phyloP scores from a whole-genome alignment of 2,797 vertebrate species.

The Oreochromis mossambicus region DNA sequence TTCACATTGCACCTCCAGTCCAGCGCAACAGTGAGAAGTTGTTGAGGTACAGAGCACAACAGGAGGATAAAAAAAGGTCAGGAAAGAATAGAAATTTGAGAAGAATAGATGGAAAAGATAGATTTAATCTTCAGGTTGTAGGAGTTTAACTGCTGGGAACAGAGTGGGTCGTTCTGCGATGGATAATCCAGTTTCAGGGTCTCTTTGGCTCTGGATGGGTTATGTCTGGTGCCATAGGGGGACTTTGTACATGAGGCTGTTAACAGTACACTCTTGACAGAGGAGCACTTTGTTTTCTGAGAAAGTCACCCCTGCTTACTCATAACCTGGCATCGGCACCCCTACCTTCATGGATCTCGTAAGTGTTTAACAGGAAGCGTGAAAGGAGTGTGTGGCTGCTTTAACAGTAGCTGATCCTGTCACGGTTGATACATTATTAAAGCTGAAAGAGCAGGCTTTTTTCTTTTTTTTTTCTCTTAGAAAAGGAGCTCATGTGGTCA shows the following conservation, averaged over 20 bases:
- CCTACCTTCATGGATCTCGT: constrained; percentile 5
- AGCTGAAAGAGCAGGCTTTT: constrained; percentile 6
- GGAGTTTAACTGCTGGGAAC: constrained; percentile 51
- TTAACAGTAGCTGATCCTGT: constrained; percentile 34
- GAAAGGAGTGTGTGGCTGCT: constrained; percentile 8
- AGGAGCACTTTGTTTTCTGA: constrained; percentile 40
- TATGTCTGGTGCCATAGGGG: background rate
- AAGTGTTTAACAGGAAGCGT: constrained; percentile 23
- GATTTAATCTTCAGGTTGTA: constrained; percentile 34
- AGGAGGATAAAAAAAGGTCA: background rate
- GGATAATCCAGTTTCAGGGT: constrained; percentile 46
- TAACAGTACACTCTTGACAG: constrained; percentile 20
- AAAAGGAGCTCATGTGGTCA: constrained; percentile 27
- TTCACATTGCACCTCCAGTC: background rate
- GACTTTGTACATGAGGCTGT: background rate
- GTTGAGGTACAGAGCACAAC: background rate
- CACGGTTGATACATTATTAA: constrained; percentile 53
- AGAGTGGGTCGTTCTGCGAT: constrained; percentile 52
- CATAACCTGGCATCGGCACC: background rate
- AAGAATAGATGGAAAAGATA: background rate
- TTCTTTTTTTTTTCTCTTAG: background rate
- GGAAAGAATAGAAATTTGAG: background rate
- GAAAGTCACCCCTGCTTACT: constrained; percentile 42
- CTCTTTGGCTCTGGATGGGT: background rate
- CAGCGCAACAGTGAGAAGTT: background rate